A percentile compares a stretch with the other conserved stretches of the same genome.
These are phyloP conservation scores for Calosoma granatense DNA, from an alignment of 1,140 invertebrate genomes.

Conservation along the genomic window DNA sequence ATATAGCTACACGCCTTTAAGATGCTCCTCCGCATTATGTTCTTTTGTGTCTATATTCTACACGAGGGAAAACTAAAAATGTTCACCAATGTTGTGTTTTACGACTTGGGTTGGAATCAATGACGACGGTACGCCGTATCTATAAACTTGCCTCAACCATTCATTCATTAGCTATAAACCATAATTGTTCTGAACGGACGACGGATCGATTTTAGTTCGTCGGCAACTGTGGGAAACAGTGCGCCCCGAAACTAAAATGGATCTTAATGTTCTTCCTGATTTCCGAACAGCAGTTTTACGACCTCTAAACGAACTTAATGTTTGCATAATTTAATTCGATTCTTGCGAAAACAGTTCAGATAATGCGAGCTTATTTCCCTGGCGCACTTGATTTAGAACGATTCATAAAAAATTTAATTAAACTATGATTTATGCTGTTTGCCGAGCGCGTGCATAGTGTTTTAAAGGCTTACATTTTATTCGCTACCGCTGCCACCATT, in stretches of 20 bases:
- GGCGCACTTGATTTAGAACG: neutral
- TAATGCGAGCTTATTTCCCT: neutral
- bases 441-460: neutral
- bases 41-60: too few relatives aligned
- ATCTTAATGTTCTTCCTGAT: slow-evolving; percentile 3
- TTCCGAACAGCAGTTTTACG: slow-evolving; percentile 2
- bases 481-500: neutral
- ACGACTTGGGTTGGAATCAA: too few relatives aligned
- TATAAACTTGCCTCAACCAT: too few relatives aligned
- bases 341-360: neutral
- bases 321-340: slow-evolving; percentile 1
- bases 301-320: slow-evolving; percentile 6
- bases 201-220: neutral
- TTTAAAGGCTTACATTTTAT: slow-evolving; percentile 2
- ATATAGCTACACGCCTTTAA: too few relatives aligned
- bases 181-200: neutral
- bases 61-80: too few relatives aligned
- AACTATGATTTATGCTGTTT: neutral
- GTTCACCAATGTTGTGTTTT: too few relatives aligned
- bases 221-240: neutral
- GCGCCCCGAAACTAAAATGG: slow-evolving; percentile 1
- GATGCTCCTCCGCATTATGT: too few relatives aligned
- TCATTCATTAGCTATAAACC: slow-evolving; percentile 1
- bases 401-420: slow-evolving; percentile 6
- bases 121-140: too few relatives aligned